Evolutionary conservation across 2,888 invertebrate species (phyloP).

Genomic region (Icerya purchasi): DNA sequence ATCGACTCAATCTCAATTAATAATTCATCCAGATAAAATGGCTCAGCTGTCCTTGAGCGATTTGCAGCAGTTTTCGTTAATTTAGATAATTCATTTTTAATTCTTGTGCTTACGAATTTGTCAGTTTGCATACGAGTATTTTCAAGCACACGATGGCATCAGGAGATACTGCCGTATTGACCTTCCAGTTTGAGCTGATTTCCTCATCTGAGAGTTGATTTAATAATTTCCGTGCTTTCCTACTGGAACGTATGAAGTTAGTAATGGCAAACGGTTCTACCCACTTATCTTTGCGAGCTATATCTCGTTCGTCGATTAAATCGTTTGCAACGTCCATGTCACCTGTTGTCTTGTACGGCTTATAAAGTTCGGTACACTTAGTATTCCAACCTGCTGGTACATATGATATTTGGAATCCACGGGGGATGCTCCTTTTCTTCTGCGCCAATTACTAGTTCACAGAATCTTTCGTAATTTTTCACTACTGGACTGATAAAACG

Average conservation of each 20-base stretch:
- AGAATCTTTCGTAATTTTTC: not conserved
- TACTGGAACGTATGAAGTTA: not conserved
- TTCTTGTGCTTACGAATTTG: too few relatives aligned
- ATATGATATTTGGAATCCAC: not conserved
- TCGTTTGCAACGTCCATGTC: not conserved
- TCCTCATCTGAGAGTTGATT: not conserved
- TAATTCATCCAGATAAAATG: too few relatives aligned
- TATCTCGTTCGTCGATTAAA: not conserved
- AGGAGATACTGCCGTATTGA: not conserved
- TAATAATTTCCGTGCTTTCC: not conserved
- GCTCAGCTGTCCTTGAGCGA: too few relatives aligned
- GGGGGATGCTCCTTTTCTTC: not conserved
- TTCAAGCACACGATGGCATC: not conserved
- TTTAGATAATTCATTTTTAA: not conserved
- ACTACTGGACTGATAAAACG: not conserved
- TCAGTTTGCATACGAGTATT: not conserved
- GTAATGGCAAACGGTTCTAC: not conserved
- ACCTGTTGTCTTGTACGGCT: not conserved
- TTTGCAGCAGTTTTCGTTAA: too few relatives aligned
- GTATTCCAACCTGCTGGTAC: not conserved
- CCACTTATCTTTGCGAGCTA: too few relatives aligned
- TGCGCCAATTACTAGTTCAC: too few relatives aligned
- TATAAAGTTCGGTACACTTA: not conserved
- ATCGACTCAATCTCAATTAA: too few relatives aligned
- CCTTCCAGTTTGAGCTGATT: not conserved